Evolutionary conservation across 2,888 invertebrate species (phyloP).

Genomic region (Leptopilina drosophilae): DNA sequence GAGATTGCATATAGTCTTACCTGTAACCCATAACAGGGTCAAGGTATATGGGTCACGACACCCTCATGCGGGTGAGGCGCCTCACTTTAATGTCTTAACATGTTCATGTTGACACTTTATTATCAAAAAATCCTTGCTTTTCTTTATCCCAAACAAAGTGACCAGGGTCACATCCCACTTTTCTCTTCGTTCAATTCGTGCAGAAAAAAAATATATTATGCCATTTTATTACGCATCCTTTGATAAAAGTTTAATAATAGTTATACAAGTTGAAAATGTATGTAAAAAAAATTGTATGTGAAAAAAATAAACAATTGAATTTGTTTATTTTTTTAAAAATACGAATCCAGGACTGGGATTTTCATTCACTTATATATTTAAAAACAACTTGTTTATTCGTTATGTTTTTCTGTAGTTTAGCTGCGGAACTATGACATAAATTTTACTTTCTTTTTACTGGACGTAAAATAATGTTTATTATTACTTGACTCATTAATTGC

Average conservation of each 20-base stretch:
- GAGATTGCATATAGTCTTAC: constrained; percentile 56
- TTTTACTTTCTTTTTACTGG: constrained; percentile 42
- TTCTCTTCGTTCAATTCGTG: not conserved
- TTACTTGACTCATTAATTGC: not conserved
- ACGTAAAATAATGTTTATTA: constrained; percentile 40
- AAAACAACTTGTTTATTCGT: constrained; percentile 37
- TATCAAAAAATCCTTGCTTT: constrained; percentile 70
- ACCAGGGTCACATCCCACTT: constrained; percentile 60
- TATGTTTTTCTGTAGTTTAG: constrained; percentile 45
- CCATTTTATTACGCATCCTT: not conserved
- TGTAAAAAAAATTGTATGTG: too few species aligned
- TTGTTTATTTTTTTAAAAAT: constrained; percentile 7
- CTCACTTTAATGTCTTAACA: constrained; percentile 65
- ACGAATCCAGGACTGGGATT: constrained; percentile 15
- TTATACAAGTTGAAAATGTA: not conserved
- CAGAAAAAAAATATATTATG: not conserved
- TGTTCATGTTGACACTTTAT: constrained; percentile 64
- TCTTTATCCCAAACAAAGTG: constrained; percentile 58
- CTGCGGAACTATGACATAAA: constrained; percentile 53
- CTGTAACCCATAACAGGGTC: constrained; percentile 71
- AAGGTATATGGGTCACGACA: constrained; percentile 75
- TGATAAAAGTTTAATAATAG: not conserved
- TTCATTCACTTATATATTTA: constrained; percentile 37
- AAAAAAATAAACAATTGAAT: not conserved
- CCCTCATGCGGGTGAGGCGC: constrained; percentile 75